phyloP scores from a whole-genome alignment of 2,797 vertebrate genomes.

The Lophius americanus region DNA sequence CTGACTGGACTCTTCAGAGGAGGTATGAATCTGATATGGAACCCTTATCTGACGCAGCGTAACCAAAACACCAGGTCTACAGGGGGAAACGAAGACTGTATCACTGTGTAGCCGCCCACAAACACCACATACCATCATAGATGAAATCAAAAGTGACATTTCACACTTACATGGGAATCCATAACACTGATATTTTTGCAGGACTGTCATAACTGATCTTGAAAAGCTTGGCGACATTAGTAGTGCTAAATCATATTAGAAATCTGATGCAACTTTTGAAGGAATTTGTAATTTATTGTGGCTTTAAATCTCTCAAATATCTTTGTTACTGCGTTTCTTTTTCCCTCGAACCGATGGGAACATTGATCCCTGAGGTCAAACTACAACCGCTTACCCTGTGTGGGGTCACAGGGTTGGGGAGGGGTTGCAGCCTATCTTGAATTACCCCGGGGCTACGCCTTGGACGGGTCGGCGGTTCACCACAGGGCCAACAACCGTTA shows the following conservation, averaged over 20 bases:
- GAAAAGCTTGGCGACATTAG: neutral
- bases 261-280: neutral
- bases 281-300: neutral
- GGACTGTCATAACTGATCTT: neutral
- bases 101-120: neutral
- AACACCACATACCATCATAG: neutral
- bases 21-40: too few species aligned
- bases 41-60: neutral
- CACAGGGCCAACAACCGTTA: too few species aligned
- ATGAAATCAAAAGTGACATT: neutral
- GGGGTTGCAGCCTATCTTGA: too few species aligned
- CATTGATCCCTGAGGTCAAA: neutral
- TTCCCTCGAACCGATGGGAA: neutral
- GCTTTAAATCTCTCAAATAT: neutral
- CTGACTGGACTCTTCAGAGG: too few species aligned
- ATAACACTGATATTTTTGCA: neutral
- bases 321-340: neutral
- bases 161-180: neutral
- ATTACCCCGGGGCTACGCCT: too few species aligned
- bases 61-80: neutral
- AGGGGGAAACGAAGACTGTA: neutral
- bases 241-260: neutral
- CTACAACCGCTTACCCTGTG: too few species aligned
- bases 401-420: too few species aligned
- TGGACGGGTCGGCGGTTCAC: too few species aligned